Evolutionary conservation across 2,888 invertebrate genomes (phyloP), one percentile per base, ranked within the genome.

Genomic region (Ophion ellenae): DNA sequence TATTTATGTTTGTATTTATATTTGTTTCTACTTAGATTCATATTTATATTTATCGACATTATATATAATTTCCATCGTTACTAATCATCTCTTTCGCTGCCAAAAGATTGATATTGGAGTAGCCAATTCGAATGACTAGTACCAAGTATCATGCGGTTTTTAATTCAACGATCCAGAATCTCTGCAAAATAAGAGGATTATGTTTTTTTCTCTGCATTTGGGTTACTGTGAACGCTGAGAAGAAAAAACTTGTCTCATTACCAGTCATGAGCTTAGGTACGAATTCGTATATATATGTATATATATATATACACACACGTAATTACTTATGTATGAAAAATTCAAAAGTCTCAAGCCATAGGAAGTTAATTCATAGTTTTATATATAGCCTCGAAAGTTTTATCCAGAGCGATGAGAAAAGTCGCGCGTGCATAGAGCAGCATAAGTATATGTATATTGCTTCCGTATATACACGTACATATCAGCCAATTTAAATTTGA

Each of bases 401-500:
- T 11, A 47, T 28, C 70, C 36, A 17, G 47, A 47, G 28, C 63
- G 79, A 70, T 63, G 63, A 69, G 76, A 74, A 81, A 74, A 74
- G 74, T 82, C 70, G 14, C 47, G 47, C 11, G 14, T 47, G 4
- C 63, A 70, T 36, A 70, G 71, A 76, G 70, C 76, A 40, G 57
- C 69, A 47, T 81, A 59, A 14, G 63, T 67, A 59, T 74, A 36
- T 74, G 20, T 61, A 47, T 47, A 47, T 77, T 59, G 53, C 28
- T 28, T 20, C 47, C 47, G 10, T 47, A 47, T 47, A 47, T 47
- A 17, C 45, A 11, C 69, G 59, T 64, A 76, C 76, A 32, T 82
- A 70, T 64, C 36, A 71, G 66, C 78, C 78, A 53, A 83, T 83
- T 83, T 83, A 83, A 80, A 84, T 84, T 84, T 84, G 64, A 84